Conservation (phyloP, 2,797 vertebrate species). For the Phaenicophaeus curvirostris region DNA sequence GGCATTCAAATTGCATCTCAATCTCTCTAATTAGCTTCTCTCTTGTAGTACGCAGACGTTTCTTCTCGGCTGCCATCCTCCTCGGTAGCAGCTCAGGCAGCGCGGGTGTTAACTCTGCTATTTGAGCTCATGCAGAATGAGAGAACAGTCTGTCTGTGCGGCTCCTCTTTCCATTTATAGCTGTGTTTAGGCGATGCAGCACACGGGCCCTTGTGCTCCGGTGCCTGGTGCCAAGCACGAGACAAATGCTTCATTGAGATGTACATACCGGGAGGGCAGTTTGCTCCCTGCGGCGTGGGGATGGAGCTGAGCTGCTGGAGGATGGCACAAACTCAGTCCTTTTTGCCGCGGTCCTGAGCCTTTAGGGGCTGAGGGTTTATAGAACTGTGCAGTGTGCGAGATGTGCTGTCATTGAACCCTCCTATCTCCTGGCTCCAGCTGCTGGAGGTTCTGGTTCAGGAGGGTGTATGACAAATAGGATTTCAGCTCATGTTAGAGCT, state of each 20-base stretch:
- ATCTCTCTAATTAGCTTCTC: not conserved
- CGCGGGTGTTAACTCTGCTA: not conserved
- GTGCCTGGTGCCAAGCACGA: constrained; percentile 39
- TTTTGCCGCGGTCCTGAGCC: not conserved
- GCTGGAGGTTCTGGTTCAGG: not conserved
- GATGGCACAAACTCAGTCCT: not conserved
- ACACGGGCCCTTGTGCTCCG: not conserved
- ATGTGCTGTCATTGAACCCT: not conserved
- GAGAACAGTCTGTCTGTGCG: not conserved
- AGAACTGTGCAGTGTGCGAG: not conserved
- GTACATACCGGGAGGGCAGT: not conserved
- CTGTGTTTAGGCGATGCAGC: not conserved
- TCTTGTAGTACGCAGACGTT: fast-evolving
- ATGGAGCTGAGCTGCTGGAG: not conserved
- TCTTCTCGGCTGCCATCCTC: not conserved
- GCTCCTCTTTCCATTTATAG: constrained; percentile 50
- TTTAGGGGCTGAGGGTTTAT: not conserved
- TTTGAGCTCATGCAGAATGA: not conserved
- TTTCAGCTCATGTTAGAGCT: not conserved
- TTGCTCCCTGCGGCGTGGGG: not conserved
- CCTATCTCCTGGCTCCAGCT: not conserved
- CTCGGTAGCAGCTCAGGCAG: not conserved
- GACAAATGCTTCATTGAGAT: constrained; percentile 45
- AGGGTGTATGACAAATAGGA: not conserved
- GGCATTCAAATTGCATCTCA: not conserved